Base-by-base conservation (phyloP, 2,888 invertebrate species). In the Bhutanitis thaidina region DNA sequence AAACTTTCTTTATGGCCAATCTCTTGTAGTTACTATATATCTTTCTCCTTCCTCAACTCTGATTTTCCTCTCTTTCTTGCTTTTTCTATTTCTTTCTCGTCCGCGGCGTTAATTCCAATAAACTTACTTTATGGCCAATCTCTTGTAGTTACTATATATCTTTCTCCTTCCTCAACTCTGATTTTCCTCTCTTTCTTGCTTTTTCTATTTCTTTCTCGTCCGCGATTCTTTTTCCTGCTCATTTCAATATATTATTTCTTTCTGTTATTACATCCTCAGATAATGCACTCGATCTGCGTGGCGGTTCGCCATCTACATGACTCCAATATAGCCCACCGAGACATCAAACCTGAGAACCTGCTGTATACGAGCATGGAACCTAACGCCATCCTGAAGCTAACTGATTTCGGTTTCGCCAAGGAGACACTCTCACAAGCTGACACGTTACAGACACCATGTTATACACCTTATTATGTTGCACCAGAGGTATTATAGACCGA, bases 391-490 rank as follows among this genome's bases (percentile, higher is more conserved):
- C 91, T 99, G 55, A 99, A 99, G 81, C 87, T 99, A 67, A 99
- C 99, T 1, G 99, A 99, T 89, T 99, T 99, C 83, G 99, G 99
- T 7, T 99, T 99, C 90, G 99, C 99, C 10, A 99, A 99, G 80
- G 97, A 98, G 82, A 97, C 97, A 0, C 74, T 92, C 14, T 91
- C 92, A 30, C 91, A 93, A 13, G 95, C 95, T 47, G 96, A 97
- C 65, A 96, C 97, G 0, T 83, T 99, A 49, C 97, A 98, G 79
- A 99, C 99, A 0, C 99, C 99, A 0, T 99, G 99, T 75, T 99
- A 99, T 71, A 99, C 99, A 8, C 99, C 99, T 0, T 99, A 99
- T 77, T 99, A 99, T 89, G 99, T 98, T 67, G 98, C 90, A 0
- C 91, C 91, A 0, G 90, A 90, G 81, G 90, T 89, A 58, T 7